Conservation (phyloP, 2,888 invertebrate species). For the Muschampia plurimacula region DNA sequence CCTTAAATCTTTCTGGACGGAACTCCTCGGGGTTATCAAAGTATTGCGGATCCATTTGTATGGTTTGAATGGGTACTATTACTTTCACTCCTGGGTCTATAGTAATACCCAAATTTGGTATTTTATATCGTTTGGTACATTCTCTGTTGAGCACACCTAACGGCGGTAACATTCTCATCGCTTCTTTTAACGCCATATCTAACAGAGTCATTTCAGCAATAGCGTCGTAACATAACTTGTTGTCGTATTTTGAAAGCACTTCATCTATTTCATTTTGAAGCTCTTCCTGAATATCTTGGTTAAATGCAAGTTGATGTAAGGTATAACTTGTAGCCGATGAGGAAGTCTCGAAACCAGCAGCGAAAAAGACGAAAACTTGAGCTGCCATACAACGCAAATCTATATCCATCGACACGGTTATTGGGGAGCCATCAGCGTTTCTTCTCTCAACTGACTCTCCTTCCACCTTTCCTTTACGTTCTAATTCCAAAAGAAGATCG, state of each 20-base stretch:
- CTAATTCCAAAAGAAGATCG: constrained; percentile 56
- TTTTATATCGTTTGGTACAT: constrained; percentile 55
- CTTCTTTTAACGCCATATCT: constrained; percentile 63
- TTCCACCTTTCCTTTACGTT: constrained; percentile 59
- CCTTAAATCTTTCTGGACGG: constrained; percentile 59
- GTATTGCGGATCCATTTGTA: constrained; percentile 67
- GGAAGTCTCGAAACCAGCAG: constrained; percentile 79
- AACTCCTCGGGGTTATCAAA: constrained; percentile 63
- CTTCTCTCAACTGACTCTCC: constrained; percentile 64
- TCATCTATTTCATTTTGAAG: constrained; percentile 68
- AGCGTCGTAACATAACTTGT: constrained; percentile 66
- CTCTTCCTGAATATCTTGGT: constrained; percentile 66
- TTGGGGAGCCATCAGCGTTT: constrained; percentile 58
- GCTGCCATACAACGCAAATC: constrained; percentile 57
- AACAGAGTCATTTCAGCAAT: constrained; percentile 61
- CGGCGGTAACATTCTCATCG: constrained; percentile 64
- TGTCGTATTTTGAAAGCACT: constrained; percentile 59
- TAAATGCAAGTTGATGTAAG: constrained; percentile 67
- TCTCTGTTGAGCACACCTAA: constrained; percentile 60
- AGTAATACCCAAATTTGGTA: constrained; percentile 57
- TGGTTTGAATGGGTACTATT: constrained; percentile 62
- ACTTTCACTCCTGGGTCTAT: constrained; percentile 67
- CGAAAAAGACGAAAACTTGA: constrained; percentile 69
- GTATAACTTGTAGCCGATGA: constrained; percentile 71
- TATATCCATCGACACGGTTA: constrained; percentile 58